A percentile compares a stretch with the other conserved stretches of the same genome.
These are phyloP conservation scores for Cephus pulcher DNA, from an alignment of 2,888 invertebrate species.

Conservation along the genomic window DNA sequence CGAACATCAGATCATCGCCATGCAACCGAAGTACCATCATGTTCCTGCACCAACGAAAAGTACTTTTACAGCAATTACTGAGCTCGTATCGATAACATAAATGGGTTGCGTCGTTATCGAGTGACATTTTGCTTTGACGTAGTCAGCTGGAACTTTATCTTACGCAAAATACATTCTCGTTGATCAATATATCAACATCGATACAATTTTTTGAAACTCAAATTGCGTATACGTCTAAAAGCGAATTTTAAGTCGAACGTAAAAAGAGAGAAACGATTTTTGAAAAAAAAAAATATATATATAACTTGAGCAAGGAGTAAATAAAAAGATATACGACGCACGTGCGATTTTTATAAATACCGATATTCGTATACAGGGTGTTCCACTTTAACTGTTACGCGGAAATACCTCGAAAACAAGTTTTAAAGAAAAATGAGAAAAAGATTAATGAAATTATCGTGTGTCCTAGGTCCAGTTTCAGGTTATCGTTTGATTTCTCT, in stretches of 20 bases:
- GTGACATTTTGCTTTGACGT: background rate
- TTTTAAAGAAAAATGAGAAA: too few species aligned
- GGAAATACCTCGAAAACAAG: too few species aligned
- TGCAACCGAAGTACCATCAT: slow-evolving; percentile 82
- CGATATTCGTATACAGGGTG: too few species aligned
- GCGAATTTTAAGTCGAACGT: background rate
- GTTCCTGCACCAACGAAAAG: slow-evolving; percentile 70
- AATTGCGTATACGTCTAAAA: background rate
- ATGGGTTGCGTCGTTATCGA: background rate
- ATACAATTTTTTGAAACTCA: too few species aligned
- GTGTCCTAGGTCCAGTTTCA: too few species aligned
- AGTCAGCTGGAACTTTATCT: background rate
- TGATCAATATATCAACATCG: background rate
- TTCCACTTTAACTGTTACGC: too few species aligned
- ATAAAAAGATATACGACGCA: background rate
- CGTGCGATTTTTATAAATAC: background rate
- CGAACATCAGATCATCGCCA: slow-evolving; percentile 75
- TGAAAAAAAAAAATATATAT: too few species aligned
- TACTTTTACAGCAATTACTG: background rate
- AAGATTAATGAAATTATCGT: too few species aligned
- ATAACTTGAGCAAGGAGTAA: background rate
- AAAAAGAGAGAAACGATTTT: background rate
- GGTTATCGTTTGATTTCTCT: too few species aligned
- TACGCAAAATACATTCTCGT: background rate
- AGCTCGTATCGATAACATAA: background rate